phyloP scores from a whole-genome alignment of 64 coral and sea anemone genomes.

The Orbicella faveolata region DNA sequence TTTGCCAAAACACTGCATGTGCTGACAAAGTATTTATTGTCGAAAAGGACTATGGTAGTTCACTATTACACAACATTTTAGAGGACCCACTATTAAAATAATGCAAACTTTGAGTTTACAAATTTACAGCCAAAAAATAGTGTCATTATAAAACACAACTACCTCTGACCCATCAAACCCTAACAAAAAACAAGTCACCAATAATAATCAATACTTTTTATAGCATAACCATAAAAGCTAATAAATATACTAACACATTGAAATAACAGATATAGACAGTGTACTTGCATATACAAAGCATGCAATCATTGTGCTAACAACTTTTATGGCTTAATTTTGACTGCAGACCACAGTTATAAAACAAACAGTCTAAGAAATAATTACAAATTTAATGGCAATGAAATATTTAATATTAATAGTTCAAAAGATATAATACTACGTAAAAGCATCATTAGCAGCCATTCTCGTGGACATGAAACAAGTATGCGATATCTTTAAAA shows the following conservation, averaged over 20 bases:
- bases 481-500: neutral
- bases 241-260: neutral
- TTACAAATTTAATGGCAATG: slow-evolving; percentile 10
- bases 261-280: neutral
- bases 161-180: neutral
- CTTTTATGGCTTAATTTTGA: neutral
- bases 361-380: slow-evolving; percentile 26
- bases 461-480: neutral
- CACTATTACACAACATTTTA: neutral
- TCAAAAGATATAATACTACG: neutral
- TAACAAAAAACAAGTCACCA: slow-evolving; percentile 1
- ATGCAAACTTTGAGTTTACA: slow-evolving; percentile 39
- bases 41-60: neutral
- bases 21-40: neutral
- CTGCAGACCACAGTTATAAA: slow-evolving; percentile 39
- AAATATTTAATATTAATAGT: slow-evolving; percentile 45
- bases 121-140: neutral
- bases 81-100: neutral
- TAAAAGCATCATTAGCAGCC: slow-evolving; percentile 3
- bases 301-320: slow-evolving; percentile 23
- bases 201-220: neutral
- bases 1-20: neutral
- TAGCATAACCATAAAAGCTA: neutral
- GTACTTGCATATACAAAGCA: slow-evolving; percentile 3
- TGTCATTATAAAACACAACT: neutral